Evolutionary conservation across 23 tunicate species (phyloP).

Genomic region (Clavelina lepadiformis): DNA sequence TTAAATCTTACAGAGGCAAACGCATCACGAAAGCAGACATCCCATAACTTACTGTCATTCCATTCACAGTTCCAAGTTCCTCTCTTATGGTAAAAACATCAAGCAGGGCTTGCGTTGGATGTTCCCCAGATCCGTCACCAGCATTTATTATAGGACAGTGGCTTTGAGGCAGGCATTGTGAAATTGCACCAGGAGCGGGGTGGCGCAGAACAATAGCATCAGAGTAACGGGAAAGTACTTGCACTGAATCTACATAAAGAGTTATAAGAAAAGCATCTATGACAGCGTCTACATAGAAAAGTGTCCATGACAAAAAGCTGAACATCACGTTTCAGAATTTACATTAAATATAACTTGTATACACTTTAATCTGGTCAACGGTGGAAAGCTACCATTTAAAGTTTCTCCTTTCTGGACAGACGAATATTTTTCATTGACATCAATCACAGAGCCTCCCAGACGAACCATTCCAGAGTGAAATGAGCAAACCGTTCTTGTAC

Average conservation of each 20-base stretch:
- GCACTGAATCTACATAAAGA: conserved; percentile 54
- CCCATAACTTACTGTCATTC: conserved; percentile 58
- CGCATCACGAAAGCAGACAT: neutral
- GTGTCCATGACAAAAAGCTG: too few species aligned
- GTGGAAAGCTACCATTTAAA: conserved; percentile 24
- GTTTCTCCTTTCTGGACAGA: conserved; percentile 79
- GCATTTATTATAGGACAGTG: conserved; percentile 72
- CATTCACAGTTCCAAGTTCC: conserved; percentile 95
- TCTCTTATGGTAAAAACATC: conserved; percentile 93
- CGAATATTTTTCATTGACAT: conserved; percentile 58
- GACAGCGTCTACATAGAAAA: too few species aligned
- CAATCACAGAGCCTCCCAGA: conserved; percentile 80
- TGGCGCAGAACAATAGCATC: conserved; percentile 89
- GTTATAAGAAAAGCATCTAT: neutral
- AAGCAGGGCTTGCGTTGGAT: conserved; percentile 90
- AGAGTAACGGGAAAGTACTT: conserved; percentile 64
- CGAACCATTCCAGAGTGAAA: conserved; percentile 89
- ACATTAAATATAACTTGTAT: too few species aligned
- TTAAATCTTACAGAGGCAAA: too few species aligned
- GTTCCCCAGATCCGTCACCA: conserved; percentile 91
- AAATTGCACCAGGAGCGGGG: conserved; percentile 81
- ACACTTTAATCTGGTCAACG: too few species aligned
- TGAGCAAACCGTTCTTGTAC: conserved; percentile 80
- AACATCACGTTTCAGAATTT: too few species aligned
- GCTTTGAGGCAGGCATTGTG: conserved; percentile 31